Evolutionary conservation across 2,888 invertebrate genomes (phyloP), one percentile per base, ranked within the genome.

Genomic region (Tetragnatha montana): DNA sequence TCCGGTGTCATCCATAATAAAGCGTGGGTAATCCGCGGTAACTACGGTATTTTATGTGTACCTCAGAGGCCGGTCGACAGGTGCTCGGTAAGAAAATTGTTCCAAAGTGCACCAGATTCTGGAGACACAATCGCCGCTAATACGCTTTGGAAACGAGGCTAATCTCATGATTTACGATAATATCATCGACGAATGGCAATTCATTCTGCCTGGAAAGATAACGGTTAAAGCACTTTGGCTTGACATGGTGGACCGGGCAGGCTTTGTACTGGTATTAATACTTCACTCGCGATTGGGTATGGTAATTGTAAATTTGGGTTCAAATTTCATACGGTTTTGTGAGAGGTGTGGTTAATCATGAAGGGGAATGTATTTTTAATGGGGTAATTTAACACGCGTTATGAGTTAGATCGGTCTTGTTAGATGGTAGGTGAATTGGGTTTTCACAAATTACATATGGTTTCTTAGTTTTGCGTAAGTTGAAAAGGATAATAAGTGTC

Each of bases 1-100:
- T 50, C 35, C 35, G 35, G 47, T 79, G 73, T 74, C 80, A 87
- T 87, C 87, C 75, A 81, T 81, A 74, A 81, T 81, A 76, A 81
- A 87, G 21, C 50, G 51, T 14, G 6, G 12, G 79, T 60, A 79
- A 76, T 81, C 81, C 82, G 22, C 12, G 49, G 35, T 75, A 81
- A 81, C 81, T 35, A 19, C 74, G 71, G 47, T 35, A 21, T 74
- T 87, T 81, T 22, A 47, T 60, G 49, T 47, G 19, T 71, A 51
- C 79, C 17, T 14, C 71, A n/a, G 69, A 51, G 47, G 51, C n/a
- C 70, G 22, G n/a, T 22, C 68, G 51, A 76, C 50, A 81, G 81
- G 87, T 69, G 75, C 76, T 49, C 51, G 14, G 50, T 22, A 47
- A 47, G 68, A 70, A 60, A 10, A 21, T 21, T 35, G 75, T 47